These are phyloP conservation scores for Salarias fasciatus DNA, from an alignment of 2,797 vertebrate genomes.

Conservation along the genomic window DNA sequence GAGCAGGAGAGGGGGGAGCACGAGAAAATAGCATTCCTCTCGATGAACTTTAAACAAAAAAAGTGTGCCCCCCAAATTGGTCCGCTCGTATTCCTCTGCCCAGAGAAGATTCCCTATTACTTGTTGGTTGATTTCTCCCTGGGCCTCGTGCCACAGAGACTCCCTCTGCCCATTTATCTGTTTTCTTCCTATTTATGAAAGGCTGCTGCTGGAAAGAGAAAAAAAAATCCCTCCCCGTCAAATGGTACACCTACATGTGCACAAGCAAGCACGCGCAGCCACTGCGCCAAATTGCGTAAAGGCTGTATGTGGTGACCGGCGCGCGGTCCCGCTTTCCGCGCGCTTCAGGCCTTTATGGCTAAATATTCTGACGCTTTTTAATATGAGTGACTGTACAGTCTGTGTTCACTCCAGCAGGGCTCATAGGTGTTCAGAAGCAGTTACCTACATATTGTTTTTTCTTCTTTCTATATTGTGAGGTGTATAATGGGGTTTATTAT, in stretches of 20 bases:
- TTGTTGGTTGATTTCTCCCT: slow-evolving; percentile 78
- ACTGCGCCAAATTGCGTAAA: slow-evolving; percentile 21
- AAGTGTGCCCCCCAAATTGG: slow-evolving; percentile 80
- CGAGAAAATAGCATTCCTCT: slow-evolving; percentile 90
- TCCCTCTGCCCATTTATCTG: slow-evolving; percentile 75
- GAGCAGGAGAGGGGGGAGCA: slow-evolving; percentile 70
- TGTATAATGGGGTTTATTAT: too few relatives aligned
- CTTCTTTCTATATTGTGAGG: too few relatives aligned
- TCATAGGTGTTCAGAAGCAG: too few relatives aligned
- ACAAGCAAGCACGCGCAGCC: slow-evolving; percentile 9
- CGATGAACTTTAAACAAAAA: slow-evolving; percentile 86
- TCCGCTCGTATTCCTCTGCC: slow-evolving; percentile 77
- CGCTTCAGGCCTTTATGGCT: too few relatives aligned
- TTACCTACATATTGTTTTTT: too few relatives aligned
- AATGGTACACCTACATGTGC: slow-evolving; percentile 25
- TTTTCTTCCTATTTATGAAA: slow-evolving; percentile 76
- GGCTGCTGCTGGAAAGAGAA: slow-evolving; percentile 44
- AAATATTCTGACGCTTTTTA: too few relatives aligned
- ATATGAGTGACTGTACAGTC: too few relatives aligned
- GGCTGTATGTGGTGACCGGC: background rate
- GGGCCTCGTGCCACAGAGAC: slow-evolving; percentile 68
- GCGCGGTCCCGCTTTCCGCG: too few relatives aligned
- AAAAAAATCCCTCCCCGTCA: slow-evolving; percentile 37
- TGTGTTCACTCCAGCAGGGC: too few relatives aligned
- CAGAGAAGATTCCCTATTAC: slow-evolving; percentile 83